Evolutionary conservation across 1,140 invertebrate genomes (phyloP), one percentile per base, ranked within the genome.

Genomic region (Drosophila pseudoananassae): DNA sequence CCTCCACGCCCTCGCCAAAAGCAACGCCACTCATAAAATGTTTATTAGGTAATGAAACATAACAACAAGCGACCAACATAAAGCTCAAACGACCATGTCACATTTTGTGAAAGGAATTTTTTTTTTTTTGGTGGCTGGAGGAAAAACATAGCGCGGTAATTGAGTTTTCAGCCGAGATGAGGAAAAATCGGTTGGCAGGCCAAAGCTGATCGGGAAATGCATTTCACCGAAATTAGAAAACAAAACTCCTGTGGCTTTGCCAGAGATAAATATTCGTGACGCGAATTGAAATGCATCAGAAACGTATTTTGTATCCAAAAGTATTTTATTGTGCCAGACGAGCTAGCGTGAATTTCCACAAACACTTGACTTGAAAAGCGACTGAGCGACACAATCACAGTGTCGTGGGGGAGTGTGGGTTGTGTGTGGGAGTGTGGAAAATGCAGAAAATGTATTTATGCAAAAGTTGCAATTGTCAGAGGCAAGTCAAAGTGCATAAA

Each of bases 401-500:
- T 33, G 31, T 29, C 3, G 20, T 6, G 27, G n/a, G 27, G 6
- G 23, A 25, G 7, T 15, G 29, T 12, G 31, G 43, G 58, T 20
- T 53, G 50, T 25, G 33, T 10, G 4, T 23, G 40, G 27, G 27
- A 31, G 25, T 36, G 60, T 63, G 66, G 68, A 56, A 82, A 83
- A 88, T 83, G 72, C 76, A 50, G 82, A 84, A 78, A 87, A 88
- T 88, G 83, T 88, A 88, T 88, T 88, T 88, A 88, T 88, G 83
- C 83, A 89, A 87, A 88, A 88, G 76, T 88, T 76, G 83, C 83
- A 83, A 88, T 88, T 88, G 83, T 88, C 84, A 88, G 68, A 61
- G 78, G 52, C 76, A 57, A 60, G 51, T 69, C 65, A 84, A 69
- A 84, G 68, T 77, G 82, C 82, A 77, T 69, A 82, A 72, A 88